phyloP scores from a whole-genome alignment of 2,113 vertebrate species.

The Periophthalmodon schlosseri region DNA sequence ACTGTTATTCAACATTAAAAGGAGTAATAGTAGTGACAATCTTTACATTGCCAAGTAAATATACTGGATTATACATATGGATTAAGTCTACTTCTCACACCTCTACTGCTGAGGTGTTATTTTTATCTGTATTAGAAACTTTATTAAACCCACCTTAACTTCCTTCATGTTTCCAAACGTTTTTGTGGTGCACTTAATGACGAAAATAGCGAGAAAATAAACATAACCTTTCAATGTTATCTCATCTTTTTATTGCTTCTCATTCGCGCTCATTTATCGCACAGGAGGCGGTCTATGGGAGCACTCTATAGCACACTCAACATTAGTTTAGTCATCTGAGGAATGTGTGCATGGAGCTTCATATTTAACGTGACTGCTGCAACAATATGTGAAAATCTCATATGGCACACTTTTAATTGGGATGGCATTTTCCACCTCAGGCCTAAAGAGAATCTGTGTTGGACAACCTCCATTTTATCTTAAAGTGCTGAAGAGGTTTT shows the following conservation, averaged over 20 bases:
- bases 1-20: no score
- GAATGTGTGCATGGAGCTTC: not conserved
- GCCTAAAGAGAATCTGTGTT: conserved; percentile 35
- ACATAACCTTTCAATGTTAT: conserved; percentile 62
- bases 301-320: conserved; percentile 51
- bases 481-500: conserved; percentile 10
- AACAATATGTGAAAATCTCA: conserved; percentile 3
- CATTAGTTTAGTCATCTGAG: conserved; percentile 59
- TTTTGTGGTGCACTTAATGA: conserved; percentile 50
- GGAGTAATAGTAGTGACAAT: no score
- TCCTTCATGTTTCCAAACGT: not conserved
- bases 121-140: not conserved
- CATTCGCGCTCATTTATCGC: conserved; percentile 64
- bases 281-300: conserved; percentile 39
- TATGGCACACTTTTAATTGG: conserved; percentile 43
- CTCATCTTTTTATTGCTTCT: conserved; percentile 66
- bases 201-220: conserved; percentile 49
- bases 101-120: not conserved
- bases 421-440: conserved; percentile 50
- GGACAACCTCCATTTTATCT: conserved; percentile 22
- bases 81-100: not conserved
- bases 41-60: not conserved
- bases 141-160: not conserved
- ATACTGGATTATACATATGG: not conserved
- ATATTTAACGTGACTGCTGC: not conserved